Conservation (phyloP, 2,888 invertebrate species). For the Torymus texanus region DNA sequence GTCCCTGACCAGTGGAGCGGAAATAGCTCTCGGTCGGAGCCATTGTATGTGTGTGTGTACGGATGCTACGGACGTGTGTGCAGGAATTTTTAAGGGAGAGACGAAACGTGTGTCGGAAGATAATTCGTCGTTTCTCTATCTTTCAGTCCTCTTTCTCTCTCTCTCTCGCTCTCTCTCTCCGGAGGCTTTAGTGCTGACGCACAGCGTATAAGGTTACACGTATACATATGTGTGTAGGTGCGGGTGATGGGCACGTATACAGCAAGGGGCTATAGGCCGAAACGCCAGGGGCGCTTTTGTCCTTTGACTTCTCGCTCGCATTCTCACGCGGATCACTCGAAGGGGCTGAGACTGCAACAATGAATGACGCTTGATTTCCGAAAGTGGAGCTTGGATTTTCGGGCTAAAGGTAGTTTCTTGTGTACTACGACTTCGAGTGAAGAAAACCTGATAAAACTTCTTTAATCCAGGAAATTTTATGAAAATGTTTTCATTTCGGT, state of each 20-base stretch:
- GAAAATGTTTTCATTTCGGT: no score
- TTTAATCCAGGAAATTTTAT: no score
- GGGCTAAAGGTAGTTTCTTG: no score
- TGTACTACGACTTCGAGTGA: no score
- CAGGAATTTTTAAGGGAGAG: conserved; percentile 25
- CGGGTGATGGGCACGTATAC: not conserved
- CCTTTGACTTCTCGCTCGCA: not conserved
- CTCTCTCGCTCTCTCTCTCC: not conserved
- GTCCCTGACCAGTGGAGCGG: conserved; percentile 65
- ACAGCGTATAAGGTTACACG: no score
- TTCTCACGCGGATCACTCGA: not conserved
- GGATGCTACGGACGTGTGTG: conserved; percentile 4
- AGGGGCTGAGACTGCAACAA: no score
- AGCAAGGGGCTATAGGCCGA: not conserved
- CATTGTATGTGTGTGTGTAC: conserved; percentile 58
- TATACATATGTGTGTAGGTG: no score
- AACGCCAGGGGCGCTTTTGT: not conserved
- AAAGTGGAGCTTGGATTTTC: no score
- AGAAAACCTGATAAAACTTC: no score
- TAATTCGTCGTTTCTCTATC: conserved; percentile 47
- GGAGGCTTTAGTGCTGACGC: no score
- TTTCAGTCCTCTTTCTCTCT: not conserved
- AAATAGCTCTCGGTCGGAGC: conserved; percentile 64
- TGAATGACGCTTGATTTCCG: no score
- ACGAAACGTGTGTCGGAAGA: conserved; percentile 45